These are phyloP conservation scores for Erebia epiphron DNA, from an alignment of 2,888 invertebrate genomes.

Conservation along the genomic window DNA sequence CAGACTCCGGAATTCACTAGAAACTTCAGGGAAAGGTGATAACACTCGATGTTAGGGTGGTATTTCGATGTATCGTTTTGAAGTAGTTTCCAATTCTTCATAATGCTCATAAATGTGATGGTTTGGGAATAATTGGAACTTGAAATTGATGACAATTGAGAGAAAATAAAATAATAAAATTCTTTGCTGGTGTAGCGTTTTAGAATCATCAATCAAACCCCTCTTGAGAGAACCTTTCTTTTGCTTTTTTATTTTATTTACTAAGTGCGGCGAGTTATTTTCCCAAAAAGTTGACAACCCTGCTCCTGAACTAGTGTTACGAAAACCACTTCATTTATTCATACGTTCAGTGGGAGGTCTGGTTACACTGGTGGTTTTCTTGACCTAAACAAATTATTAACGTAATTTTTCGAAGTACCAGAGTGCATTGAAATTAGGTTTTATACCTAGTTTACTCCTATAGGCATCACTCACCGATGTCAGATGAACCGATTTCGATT, in stretches of 20 bases:
- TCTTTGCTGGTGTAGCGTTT: too few species aligned
- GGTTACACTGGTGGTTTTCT: slow-evolving; percentile 58
- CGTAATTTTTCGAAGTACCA: slow-evolving; percentile 50
- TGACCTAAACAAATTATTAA: slow-evolving; percentile 78
- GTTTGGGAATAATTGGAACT: too few species aligned
- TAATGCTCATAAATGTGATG: too few species aligned
- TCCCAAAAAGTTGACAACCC: neutral
- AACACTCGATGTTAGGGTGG: too few species aligned
- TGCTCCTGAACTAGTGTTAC: slow-evolving; percentile 12
- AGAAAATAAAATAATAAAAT: too few species aligned
- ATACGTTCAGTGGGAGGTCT: slow-evolving; percentile 47
- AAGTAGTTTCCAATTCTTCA: too few species aligned
- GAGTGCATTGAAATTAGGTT: slow-evolving; percentile 59
- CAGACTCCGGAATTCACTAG: too few species aligned
- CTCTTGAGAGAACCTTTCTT: neutral
- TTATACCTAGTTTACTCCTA: neutral
- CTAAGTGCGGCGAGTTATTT: neutral
- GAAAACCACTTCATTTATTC: slow-evolving; percentile 33
- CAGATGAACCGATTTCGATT: neutral
- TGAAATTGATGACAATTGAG: too few species aligned
- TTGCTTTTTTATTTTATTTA: neutral
- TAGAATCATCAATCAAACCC: too few species aligned
- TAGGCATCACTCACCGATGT: neutral
- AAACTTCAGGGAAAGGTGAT: too few species aligned
- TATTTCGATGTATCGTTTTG: too few species aligned